Base-by-base conservation (phyloP, 2,888 invertebrate species). In the Lithophane ornitopus region DNA sequence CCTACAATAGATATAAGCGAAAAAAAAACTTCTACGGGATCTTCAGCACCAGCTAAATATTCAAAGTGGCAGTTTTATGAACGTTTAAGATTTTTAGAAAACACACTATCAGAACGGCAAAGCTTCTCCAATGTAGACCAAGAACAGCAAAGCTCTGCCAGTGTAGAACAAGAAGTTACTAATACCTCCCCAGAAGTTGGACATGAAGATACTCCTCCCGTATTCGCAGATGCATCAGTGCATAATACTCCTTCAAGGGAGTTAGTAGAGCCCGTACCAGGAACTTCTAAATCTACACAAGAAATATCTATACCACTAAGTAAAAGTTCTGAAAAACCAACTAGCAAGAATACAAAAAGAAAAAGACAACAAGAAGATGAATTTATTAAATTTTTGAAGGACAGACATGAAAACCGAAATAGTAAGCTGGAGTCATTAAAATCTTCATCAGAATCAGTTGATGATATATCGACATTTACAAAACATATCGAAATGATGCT, bases 21-120 rank as follows among this genome's bases (percentile, higher is more conserved):
- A 22, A 44, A 44, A 66, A 66, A 66, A 7, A 22, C 46, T 3
- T 66, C 66, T 0, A 66, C 66, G 66, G 66, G 46, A 66, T 66
- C 66, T 49, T 16, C 54, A 68, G 67, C 67, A 68, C 67, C 67
- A 68, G 67, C 67, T 54, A 80, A 77, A 74, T 74, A 72, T 73
- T 78, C 70, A 75, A 81, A 81, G 68, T 78, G 81, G 81, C 81
- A 75, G 16, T 75, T 81, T 75, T 81, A 78, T 81, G 59, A 81
- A 75, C 81, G 78, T 12, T 71, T 81, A 75, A 78, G 75, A 81
- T 78, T 78, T 81, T 75, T 75, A 75, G 78, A 75, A 77, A 74
- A 77, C 68, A 77, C 68, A 75, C 79, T 76, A 72, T 79, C 71
- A 70, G 76, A 76, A 80, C 76, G 73, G 76, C 73, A 70, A 49